phyloP scores from a whole-genome alignment of 2,113 vertebrate species.

The Corvus moneduloides region DNA sequence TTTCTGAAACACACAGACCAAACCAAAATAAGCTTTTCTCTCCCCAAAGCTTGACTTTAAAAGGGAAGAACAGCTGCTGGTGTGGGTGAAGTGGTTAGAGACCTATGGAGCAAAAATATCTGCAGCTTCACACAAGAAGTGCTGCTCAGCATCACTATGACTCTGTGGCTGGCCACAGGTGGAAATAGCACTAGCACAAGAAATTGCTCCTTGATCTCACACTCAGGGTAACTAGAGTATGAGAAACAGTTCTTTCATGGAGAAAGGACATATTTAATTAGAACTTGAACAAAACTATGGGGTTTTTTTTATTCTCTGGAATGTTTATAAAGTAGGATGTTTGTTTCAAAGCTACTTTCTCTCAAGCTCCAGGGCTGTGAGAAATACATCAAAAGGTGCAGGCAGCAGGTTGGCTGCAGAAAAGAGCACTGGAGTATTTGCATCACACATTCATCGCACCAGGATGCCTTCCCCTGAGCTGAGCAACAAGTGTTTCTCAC shows the following conservation, averaged over 20 bases:
- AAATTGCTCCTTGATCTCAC: not conserved
- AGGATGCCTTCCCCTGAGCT: not conserved
- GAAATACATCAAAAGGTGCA: not conserved
- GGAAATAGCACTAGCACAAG: not conserved
- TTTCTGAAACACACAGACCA: not conserved
- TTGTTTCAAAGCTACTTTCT: not conserved
- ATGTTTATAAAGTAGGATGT: not conserved
- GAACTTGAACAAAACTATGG: not conserved
- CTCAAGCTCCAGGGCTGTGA: not conserved
- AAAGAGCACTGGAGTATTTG: not conserved
- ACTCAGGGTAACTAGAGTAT: not conserved
- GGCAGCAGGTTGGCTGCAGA: not conserved
- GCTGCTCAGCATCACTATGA: not conserved
- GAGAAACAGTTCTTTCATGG: not conserved
- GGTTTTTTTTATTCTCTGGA: not conserved
- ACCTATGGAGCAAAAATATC: not conserved
- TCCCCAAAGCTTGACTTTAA: not conserved
- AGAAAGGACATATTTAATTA: not conserved
- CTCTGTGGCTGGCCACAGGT: not conserved
- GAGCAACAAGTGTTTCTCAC: not conserved
- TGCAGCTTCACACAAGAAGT: not conserved
- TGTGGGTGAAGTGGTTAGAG: not conserved
- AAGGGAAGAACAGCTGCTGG: not conserved
- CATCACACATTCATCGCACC: rapidly evolving
- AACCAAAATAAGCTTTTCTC: not conserved